Base-by-base conservation (phyloP, 2,113 vertebrate species). In the Cricetomys ansorgei region DNA sequence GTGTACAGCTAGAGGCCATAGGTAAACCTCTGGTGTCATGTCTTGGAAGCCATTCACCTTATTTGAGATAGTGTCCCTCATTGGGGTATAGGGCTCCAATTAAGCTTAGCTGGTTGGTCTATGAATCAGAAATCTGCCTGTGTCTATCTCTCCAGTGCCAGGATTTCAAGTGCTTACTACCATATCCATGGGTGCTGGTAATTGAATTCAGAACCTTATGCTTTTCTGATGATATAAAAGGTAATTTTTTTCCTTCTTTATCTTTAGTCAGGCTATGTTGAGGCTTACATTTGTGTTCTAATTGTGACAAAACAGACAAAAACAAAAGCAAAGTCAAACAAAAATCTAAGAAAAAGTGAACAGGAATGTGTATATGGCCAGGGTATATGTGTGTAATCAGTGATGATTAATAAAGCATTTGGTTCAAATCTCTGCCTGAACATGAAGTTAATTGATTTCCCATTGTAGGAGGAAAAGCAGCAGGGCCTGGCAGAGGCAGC, bases 381-480 rank as follows among this genome's bases (percentile, higher is more conserved):
- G 21, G 40, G 77, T 40, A 53, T 98, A 29, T 34, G 45, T 89
- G 48, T 31, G 45, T 70, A 81, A 91, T 96, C 92, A 95, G 91
- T 65, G 86, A 87, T 97, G 95, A 96, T 97, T 97, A 97, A 97
- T 96, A 96, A 97, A 94, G 97, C 98, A 98, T 81, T 98, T 98
- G 98, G 94, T 48, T 96, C 94, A 96, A 89, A 97, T 98, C 92
- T 97, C 97, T 98, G 96, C 95, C 96, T 95, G 96, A 97, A 96
- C 97, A 98, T 94, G 98, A 50, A 97, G 98, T 97, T 97, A 97
- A 92, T 97, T 96, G 98, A 97, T 98, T 98, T 98, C 96, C 96
- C 94, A 48, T 92, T 96, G 89, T 69, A 96, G 81, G 83, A 95
- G 83, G 91, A 95, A 88, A 96, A 92, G 96, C 89, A 97, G 97